Conservation (phyloP, 2,888 invertebrate genomes). For the Lypha dubia region DNA sequence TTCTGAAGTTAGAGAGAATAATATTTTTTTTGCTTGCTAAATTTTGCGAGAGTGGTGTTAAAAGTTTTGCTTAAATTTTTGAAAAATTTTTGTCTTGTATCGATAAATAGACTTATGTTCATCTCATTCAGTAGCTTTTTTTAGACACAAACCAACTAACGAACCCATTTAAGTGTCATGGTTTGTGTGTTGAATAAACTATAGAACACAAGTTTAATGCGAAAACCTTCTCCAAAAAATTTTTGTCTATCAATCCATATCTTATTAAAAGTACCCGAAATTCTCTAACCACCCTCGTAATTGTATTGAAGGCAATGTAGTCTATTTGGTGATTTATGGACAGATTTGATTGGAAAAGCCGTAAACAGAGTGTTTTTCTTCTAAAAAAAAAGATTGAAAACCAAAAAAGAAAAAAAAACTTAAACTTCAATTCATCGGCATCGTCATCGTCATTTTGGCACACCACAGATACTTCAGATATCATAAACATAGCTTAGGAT, state of each 20-base stretch:
- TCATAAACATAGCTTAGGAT: constrained; percentile 69
- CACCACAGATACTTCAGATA: constrained; percentile 45
- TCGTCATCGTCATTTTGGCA: constrained; percentile 36
- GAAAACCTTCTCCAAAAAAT: too few relatives aligned
- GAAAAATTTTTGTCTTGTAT: too few relatives aligned
- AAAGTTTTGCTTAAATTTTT: neutral
- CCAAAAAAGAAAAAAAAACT: neutral
- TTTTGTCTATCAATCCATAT: too few relatives aligned
- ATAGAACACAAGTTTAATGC: too few relatives aligned
- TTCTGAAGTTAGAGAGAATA: neutral
- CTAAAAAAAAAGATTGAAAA: neutral
- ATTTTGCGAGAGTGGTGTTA: neutral
- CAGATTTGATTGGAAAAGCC: constrained; percentile 55
- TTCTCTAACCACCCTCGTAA: neutral
- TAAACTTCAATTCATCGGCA: constrained; percentile 55
- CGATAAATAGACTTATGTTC: too few relatives aligned
- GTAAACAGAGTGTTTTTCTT: constrained; percentile 18
- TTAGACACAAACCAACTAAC: too few relatives aligned
- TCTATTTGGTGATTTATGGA: constrained; percentile 65
- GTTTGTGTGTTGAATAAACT: too few relatives aligned
- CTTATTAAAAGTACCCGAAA: too few relatives aligned
- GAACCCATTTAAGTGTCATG: too few relatives aligned
- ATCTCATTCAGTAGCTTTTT: too few relatives aligned
- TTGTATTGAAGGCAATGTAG: constrained; percentile 41
- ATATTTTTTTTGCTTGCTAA: neutral